Conservation (phyloP, 2,888 invertebrate genomes). For the Xestia xanthographa region DNA sequence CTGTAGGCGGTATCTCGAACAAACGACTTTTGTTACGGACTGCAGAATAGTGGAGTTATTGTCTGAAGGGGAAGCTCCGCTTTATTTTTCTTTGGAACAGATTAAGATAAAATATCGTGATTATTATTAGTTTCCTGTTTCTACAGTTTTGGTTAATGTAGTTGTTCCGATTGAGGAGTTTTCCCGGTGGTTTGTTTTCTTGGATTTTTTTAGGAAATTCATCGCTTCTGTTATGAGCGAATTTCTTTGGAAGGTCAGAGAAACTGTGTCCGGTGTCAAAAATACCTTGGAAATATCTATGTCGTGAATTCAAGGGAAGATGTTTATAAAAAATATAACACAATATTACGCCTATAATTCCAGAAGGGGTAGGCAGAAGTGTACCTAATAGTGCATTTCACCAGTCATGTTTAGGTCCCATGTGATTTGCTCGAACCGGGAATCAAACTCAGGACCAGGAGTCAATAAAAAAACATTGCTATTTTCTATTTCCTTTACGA, state of each 20-base stretch:
- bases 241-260: not conserved
- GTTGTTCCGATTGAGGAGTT: slow-evolving; percentile 8
- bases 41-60: slow-evolving; percentile 65
- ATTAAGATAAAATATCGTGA: slow-evolving; percentile 60
- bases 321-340: not conserved
- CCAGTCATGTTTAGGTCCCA: not conserved
- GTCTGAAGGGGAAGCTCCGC: slow-evolving; percentile 43
- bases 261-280: not conserved
- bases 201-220: not conserved
- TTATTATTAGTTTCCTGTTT: slow-evolving; percentile 62
- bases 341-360: not conserved
- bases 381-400: not conserved
- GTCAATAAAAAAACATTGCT: too few relatives aligned
- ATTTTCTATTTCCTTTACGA: not conserved
- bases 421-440: not conserved
- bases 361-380: not conserved
- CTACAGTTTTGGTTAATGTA: slow-evolving; percentile 36
- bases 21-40: slow-evolving; percentile 73
- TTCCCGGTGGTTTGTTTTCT: not conserved
- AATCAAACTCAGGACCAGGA: too few relatives aligned
- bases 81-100: slow-evolving; percentile 64
- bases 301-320: not conserved
- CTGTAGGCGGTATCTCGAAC: slow-evolving; percentile 72
- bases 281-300: not conserved
- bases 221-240: not conserved